Base-by-base conservation (phyloP, 2,888 invertebrate genomes). In the Hipparchia sbordonii region DNA sequence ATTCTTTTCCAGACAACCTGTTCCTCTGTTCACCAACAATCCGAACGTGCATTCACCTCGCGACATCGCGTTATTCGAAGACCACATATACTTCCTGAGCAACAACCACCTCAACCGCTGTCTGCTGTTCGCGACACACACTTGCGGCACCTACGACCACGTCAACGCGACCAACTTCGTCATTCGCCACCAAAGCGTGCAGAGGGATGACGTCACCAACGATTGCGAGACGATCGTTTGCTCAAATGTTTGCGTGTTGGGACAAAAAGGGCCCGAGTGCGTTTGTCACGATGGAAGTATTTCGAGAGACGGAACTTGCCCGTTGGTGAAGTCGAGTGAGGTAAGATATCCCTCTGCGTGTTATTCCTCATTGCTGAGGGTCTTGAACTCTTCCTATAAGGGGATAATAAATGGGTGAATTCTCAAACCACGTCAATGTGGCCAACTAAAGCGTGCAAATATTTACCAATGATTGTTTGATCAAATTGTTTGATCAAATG, bases 11-110 rank as follows among this genome's bases (percentile, higher is more conserved):
- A 91, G 95, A 39, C 89, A 84, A 77, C 86, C 87, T 0, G 82
- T 95, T 59, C 79, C 95, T 0, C 82, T 95, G 56, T 79, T 95
- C 56, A 86, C 87, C 10, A 89, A 90, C 74, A 88, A 92, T 45
- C 85, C 89, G 0, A 85, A 94, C 51, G 10, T 95, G 0, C 84
- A 89, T 69, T 93, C 95, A 54, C 96, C 97, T 0, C 94, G 95
- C 61, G 95, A 95, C 0, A 85, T 98, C 39, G 95, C 95, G 6
- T 91, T 97, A 61, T 97, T 96, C 84, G 97, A 97, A 84, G 96
- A 97, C 85, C 93, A 96, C 77, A 89, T 98, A 0, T 98, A 96
- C 87, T 97, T 96, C 94, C 86, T 96, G 0, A 94, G 92, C 0
- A 94, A 94, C 66, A 87, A 94, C 62, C 92, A 94, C 39, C 89